Conservation (phyloP, 2,797 vertebrate species). For the Simalia tracyae region DNA sequence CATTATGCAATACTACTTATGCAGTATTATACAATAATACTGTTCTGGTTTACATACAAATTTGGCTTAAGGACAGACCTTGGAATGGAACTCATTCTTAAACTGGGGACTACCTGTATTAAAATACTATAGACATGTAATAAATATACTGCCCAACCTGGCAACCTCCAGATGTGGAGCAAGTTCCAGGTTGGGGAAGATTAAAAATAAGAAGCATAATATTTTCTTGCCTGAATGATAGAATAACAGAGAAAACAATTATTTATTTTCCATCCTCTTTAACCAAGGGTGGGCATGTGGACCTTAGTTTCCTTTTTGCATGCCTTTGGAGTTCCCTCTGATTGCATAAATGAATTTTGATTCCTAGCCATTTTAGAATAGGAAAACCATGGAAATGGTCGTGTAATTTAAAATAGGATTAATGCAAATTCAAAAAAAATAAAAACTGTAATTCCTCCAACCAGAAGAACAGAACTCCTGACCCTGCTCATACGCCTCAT, state of each 20-base stretch:
- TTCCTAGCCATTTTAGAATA: neutral
- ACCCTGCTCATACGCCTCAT: neutral
- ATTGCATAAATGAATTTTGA: neutral
- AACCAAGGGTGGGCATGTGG: neutral
- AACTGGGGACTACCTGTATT: no score
- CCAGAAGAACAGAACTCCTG: neutral
- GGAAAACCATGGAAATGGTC: neutral
- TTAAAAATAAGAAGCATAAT: neutral
- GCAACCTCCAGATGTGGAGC: neutral
- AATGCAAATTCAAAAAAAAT: neutral
- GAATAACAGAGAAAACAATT: neutral
- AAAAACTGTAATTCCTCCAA: neutral
- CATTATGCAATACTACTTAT: no score
- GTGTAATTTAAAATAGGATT: neutral
- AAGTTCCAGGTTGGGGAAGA: neutral
- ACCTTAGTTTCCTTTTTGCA: neutral
- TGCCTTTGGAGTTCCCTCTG: neutral
- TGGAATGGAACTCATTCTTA: no score
- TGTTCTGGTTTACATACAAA: no score
- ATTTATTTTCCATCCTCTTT: neutral
- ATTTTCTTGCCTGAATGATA: neutral
- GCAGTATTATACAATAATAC: no score
- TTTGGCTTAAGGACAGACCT: no score
- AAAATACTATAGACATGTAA: neutral
- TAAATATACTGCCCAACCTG: neutral